These are phyloP conservation scores for Campaea margaritaria DNA, from an alignment of 2,888 invertebrate genomes.

Conservation along the genomic window DNA sequence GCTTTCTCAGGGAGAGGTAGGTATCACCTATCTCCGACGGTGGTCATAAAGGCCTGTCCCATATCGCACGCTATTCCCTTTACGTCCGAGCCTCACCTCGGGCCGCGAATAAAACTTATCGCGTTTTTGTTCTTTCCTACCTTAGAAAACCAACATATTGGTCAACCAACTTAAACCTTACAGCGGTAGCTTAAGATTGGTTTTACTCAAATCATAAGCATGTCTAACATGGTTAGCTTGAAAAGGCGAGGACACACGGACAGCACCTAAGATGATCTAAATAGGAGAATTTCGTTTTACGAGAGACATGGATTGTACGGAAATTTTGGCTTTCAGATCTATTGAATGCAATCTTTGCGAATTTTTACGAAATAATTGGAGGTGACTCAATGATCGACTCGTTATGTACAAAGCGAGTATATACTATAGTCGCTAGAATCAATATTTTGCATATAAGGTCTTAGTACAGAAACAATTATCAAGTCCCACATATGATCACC, in stretches of 20 bases:
- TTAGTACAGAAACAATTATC: slow-evolving; percentile 4
- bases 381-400: background rate
- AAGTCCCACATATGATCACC: slow-evolving; percentile 10
- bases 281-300: slow-evolving; percentile 72
- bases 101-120: slow-evolving; percentile 73
- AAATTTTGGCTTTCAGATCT: slow-evolving; percentile 48
- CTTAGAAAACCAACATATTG: slow-evolving; percentile 41
- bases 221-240: slow-evolving; percentile 42
- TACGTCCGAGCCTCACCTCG: slow-evolving; percentile 57
- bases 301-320: slow-evolving; percentile 60
- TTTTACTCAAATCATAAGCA: slow-evolving; percentile 20
- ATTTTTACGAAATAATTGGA: background rate
- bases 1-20: slow-evolving; percentile 22
- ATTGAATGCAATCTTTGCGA: slow-evolving; percentile 6
- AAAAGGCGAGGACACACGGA: slow-evolving; percentile 56
- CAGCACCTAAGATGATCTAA: slow-evolving; percentile 75
- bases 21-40: slow-evolving; percentile 43
- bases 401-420: no score
- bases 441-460: no score
- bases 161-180: slow-evolving; percentile 12
- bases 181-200: slow-evolving; percentile 34
- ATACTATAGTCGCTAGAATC: no score
- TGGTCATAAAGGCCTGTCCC: slow-evolving; percentile 41
- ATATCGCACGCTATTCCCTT: slow-evolving; percentile 44
- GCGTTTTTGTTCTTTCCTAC: slow-evolving; percentile 61